Evolutionary conservation across 2,888 invertebrate species (phyloP), one percentile per base, ranked within the genome.

Genomic region (Cenopis cana): DNA sequence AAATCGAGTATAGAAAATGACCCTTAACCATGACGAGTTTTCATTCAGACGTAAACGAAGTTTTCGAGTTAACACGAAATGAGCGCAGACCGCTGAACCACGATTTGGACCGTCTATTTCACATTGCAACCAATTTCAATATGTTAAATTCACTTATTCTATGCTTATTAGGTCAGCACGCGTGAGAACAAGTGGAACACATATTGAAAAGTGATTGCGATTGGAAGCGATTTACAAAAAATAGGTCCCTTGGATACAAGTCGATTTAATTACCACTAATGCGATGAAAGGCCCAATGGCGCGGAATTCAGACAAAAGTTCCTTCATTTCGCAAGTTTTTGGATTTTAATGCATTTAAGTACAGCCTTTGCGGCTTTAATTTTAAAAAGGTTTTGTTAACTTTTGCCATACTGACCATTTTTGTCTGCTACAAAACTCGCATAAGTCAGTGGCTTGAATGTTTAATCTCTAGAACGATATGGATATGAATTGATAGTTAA

Each of bases 191-290:
- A 46, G n/a, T 0, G n/a, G 1, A 4, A 8, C n/a, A n/a, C 46
- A 46, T 6, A 14, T n/a, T 46, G n/a, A 46, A 8, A 46, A n/a
- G 14, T 46, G n/a, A 46, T 46, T n/a, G n/a, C 3, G n/a, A 46
- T 46, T n/a, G 14, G 46, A 46, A 46, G 46, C 12, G 46, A 46
- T 46, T 12, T n/a, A n/a, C 46, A 46, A 46, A n/a, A n/a, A 4
- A 46, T 46, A n/a, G 46, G 8, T n/a, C 46, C 12, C 46, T 46
- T 59, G 41, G 14, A 38, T 81, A 78, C 82, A 81, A 82, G 84
- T 82, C 80, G 81, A 85, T 89, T 89, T 88, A 89, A 89, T 89
- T 88, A 89, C 87, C 86, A 83, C 82, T 89, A 89, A 89, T 87
- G 86, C 87, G 87, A 86, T 87, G 81, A 85, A 86, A 75, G 76